Evolutionary conservation across 2,888 invertebrate genomes (phyloP).

Genomic region (Drosophila fungiperda): DNA sequence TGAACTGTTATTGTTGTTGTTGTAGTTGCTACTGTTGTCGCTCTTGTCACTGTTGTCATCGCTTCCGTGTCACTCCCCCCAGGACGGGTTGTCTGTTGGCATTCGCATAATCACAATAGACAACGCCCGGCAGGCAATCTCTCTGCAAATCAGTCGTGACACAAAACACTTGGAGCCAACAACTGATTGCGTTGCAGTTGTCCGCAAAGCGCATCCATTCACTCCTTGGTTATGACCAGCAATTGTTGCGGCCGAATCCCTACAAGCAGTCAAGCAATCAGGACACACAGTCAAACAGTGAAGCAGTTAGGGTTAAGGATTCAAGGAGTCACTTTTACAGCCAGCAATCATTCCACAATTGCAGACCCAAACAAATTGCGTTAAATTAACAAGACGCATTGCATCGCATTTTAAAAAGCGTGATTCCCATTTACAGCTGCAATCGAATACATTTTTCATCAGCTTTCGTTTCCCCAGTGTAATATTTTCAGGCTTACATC

Average conservation of each 20-base stretch:
- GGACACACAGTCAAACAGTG: slow-evolving; percentile 17
- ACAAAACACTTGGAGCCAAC: slow-evolving; percentile 46
- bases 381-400: slow-evolving; percentile 60
- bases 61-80: slow-evolving; percentile 66
- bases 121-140: slow-evolving; percentile 66
- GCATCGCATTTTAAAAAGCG: slow-evolving; percentile 53
- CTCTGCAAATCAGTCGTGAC: slow-evolving; percentile 48
- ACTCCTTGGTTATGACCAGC: slow-evolving; percentile 42
- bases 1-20: slow-evolving; percentile 48
- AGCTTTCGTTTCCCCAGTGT: slow-evolving; percentile 8
- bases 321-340: not conserved
- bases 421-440: slow-evolving; percentile 48
- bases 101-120: slow-evolving; percentile 77
- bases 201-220: slow-evolving; percentile 10
- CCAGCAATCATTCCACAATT: slow-evolving; percentile 34
- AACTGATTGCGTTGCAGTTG: slow-evolving; percentile 49
- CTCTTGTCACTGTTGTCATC: slow-evolving; percentile 35
- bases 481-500: slow-evolving; percentile 13
- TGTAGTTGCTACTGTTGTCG: slow-evolving; percentile 18
- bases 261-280: slow-evolving; percentile 46
- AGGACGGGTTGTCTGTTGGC: slow-evolving; percentile 56
- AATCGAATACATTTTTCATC: slow-evolving; percentile 44
- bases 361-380: slow-evolving; percentile 53
- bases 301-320: not conserved
- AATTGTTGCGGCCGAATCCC: slow-evolving; percentile 20